phyloP scores from a whole-genome alignment of 2,797 vertebrate genomes.

The Sebastes taczanowskii region DNA sequence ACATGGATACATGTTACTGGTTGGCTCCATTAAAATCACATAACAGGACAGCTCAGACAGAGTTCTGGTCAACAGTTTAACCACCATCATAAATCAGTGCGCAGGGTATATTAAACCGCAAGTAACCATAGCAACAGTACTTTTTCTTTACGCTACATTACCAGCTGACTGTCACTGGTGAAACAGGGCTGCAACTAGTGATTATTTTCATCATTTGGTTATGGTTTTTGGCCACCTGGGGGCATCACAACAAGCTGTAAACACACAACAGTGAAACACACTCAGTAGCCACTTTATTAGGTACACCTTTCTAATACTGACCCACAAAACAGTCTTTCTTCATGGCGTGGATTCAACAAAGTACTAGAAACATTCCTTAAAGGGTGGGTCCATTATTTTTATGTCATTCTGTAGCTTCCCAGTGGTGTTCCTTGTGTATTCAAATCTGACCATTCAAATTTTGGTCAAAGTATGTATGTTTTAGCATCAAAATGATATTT shows the following conservation, averaged over 20 bases:
- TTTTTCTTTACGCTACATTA: not conserved
- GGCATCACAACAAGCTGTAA: not conserved
- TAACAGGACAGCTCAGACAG: not conserved
- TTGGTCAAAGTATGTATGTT: too few relatives aligned
- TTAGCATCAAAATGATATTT: too few relatives aligned
- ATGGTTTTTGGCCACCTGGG: not conserved
- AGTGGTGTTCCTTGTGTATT: too few relatives aligned
- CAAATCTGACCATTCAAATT: too few relatives aligned
- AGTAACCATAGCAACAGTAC: not conserved
- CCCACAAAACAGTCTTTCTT: not conserved
- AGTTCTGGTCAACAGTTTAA: constrained; percentile 13
- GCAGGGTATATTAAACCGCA: not conserved
- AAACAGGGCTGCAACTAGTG: not conserved
- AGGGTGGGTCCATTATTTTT: too few relatives aligned
- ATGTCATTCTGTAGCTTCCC: too few relatives aligned
- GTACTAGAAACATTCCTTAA: not conserved
- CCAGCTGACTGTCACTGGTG: not conserved
- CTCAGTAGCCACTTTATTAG: not conserved
- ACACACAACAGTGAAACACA: not conserved
- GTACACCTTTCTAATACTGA: not conserved
- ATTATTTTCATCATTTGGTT: not conserved
- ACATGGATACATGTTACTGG: not conserved
- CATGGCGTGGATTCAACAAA: not conserved
- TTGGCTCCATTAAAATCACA: constrained; percentile 1
- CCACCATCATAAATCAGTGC: constrained; percentile 38